Evolutionary conservation across 2,888 invertebrate species (phyloP).

Genomic region (Strigamia maritima): DNA sequence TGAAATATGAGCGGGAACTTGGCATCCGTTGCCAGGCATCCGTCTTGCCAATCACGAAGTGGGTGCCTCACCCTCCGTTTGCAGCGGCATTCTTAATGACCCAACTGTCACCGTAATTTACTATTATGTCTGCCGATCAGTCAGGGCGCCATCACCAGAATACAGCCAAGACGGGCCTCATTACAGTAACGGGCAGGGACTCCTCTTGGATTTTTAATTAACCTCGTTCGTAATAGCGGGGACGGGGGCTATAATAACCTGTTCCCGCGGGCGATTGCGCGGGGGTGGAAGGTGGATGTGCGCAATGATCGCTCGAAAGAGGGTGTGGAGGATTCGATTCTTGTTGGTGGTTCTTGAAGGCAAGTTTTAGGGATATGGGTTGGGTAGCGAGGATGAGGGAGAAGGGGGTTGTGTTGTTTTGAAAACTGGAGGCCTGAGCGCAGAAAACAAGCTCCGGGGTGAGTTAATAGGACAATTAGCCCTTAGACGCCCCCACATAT

Average conservation of each 20-base stretch:
- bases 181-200: background rate
- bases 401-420: slow-evolving; percentile 10
- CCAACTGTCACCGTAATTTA: slow-evolving; percentile 38
- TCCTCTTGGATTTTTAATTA: slow-evolving; percentile 28
- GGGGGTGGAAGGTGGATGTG: slow-evolving; percentile 34
- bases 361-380: slow-evolving; percentile 13
- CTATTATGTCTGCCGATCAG: slow-evolving; percentile 38
- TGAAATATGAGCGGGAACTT: slow-evolving; percentile 37
- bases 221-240: slow-evolving; percentile 26
- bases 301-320: slow-evolving; percentile 24
- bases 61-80: slow-evolving; percentile 31
- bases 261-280: slow-evolving; percentile 27
- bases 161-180: slow-evolving; percentile 31
- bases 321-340: slow-evolving; percentile 12
- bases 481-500: slow-evolving; percentile 10
- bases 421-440: slow-evolving; percentile 17
- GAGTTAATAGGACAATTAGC: slow-evolving; percentile 35
- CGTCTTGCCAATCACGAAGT: slow-evolving; percentile 38
- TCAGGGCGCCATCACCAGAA: slow-evolving; percentile 38
- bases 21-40: slow-evolving; percentile 37
- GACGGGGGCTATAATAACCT: slow-evolving; percentile 31
- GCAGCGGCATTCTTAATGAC: slow-evolving; percentile 35
- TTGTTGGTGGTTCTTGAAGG: slow-evolving; percentile 15
- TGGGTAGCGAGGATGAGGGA: background rate
- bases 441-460: slow-evolving; percentile 31